A percentile compares a stretch with the other conserved stretches of the same genome.
Evolutionary conservation across 2,888 invertebrate species (phyloP).

Genomic region (Eumerus sabulonum): DNA sequence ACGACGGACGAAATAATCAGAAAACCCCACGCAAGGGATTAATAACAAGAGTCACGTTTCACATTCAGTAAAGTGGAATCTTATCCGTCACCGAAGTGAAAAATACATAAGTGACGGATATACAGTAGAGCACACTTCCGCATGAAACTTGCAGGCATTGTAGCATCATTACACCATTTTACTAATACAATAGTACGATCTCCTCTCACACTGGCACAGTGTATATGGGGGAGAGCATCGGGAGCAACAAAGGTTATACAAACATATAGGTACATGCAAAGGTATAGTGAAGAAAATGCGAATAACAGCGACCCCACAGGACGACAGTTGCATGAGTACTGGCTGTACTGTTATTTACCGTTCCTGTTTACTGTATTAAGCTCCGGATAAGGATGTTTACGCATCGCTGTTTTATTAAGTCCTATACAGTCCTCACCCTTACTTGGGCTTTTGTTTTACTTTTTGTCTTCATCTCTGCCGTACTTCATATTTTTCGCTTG

Average conservation of each 20-base stretch:
- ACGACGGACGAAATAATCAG: slow-evolving; percentile 25
- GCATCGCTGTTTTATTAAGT: slow-evolving; percentile 56
- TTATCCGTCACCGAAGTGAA: slow-evolving; percentile 48
- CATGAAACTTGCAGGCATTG: slow-evolving; percentile 30
- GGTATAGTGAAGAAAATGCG: neutral
- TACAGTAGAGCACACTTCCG: slow-evolving; percentile 39
- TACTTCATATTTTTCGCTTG: no score
- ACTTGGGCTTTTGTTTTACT: no score
- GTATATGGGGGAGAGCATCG: no score
- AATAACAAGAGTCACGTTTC: slow-evolving; percentile 57
- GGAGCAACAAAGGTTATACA: no score
- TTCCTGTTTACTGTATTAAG: slow-evolving; percentile 45
- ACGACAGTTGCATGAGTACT: slow-evolving; percentile 51
- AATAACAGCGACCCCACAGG: slow-evolving; percentile 12
- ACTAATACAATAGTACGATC: neutral
- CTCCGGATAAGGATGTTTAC: slow-evolving; percentile 60
- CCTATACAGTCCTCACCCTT: no score
- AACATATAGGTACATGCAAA: no score
- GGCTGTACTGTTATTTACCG: slow-evolving; percentile 34
- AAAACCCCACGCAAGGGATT: slow-evolving; percentile 42
- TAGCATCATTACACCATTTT: neutral
- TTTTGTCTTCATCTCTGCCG: no score
- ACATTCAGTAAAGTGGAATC: slow-evolving; percentile 55
- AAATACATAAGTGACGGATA: slow-evolving; percentile 50
- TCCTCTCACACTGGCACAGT: no score